phyloP scores from a whole-genome alignment of 1,140 invertebrate genomes.

The Megalopta genalis region DNA sequence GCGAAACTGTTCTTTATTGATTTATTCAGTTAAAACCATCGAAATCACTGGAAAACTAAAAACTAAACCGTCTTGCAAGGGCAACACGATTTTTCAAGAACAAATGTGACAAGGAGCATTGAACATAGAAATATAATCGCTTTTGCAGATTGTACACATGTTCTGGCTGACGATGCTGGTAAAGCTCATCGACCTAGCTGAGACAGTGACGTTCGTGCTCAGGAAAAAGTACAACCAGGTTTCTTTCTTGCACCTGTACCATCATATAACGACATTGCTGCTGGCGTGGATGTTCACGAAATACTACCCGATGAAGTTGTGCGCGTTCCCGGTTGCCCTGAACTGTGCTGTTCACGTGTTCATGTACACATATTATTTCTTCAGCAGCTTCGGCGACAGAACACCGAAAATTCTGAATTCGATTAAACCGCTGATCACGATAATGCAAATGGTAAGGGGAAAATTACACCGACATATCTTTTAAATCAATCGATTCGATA shows the following conservation, averaged over 20 bases:
- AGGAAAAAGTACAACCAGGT: slow-evolving; percentile 86
- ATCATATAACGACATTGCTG: slow-evolving; percentile 83
- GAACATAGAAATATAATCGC: too few relatives aligned
- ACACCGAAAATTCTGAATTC: slow-evolving; percentile 55
- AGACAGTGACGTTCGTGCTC: slow-evolving; percentile 83
- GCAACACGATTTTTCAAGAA: too few relatives aligned
- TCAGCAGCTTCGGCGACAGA: slow-evolving; percentile 63
- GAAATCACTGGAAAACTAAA: too few relatives aligned
- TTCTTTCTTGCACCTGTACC: slow-evolving; percentile 85
- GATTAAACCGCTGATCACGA: slow-evolving; percentile 64
- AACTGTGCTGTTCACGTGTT: slow-evolving; percentile 71
- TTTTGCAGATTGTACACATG: neutral
- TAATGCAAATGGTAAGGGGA: slow-evolving; percentile 67
- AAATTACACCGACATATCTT: too few relatives aligned
- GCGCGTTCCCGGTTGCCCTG: slow-evolving; percentile 53
- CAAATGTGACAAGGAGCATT: too few relatives aligned
- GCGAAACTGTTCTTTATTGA: too few relatives aligned
- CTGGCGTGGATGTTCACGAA: slow-evolving; percentile 70
- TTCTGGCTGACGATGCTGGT: slow-evolving; percentile 53
- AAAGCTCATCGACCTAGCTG: slow-evolving; percentile 71
- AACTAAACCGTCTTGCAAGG: too few relatives aligned
- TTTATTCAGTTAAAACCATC: too few relatives aligned
- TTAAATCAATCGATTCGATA: too few relatives aligned
- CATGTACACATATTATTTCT: slow-evolving; percentile 74
- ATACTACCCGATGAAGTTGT: slow-evolving; percentile 55